These are phyloP conservation scores for Trichopoda pennipes DNA, from an alignment of 2,888 invertebrate genomes.

Conservation along the genomic window DNA sequence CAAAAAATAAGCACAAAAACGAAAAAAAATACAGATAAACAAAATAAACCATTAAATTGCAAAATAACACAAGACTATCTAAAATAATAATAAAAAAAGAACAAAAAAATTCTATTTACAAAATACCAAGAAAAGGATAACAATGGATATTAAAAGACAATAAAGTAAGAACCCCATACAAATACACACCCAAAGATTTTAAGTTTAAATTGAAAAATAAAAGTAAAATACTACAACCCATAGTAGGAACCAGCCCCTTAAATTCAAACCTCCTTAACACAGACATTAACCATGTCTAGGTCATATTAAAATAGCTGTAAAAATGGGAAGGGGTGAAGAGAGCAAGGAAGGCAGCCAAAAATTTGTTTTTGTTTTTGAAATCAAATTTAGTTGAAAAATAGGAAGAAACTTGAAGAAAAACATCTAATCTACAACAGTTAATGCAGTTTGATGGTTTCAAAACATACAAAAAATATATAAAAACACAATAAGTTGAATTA, in stretches of 20 bases:
- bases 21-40: not conserved
- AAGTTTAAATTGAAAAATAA: constrained; percentile 78
- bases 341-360: not conserved
- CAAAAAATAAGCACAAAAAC: constrained; percentile 32
- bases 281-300: constrained; percentile 57
- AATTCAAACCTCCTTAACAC: not conserved
- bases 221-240: constrained; percentile 71
- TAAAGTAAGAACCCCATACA: constrained; percentile 4
- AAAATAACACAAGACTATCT: constrained; percentile 42
- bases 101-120: constrained; percentile 52
- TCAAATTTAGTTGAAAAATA: not conserved
- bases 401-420: not conserved
- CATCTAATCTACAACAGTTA: constrained; percentile 52
- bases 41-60: constrained; percentile 70
- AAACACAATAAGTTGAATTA: constrained; percentile 48
- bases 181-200: constrained; percentile 48
- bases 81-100: constrained; percentile 24
- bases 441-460: constrained; percentile 59
- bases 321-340: not conserved
- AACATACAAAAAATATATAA: constrained; percentile 11
- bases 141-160: constrained; percentile 24
- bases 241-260: constrained; percentile 1
- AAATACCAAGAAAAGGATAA: constrained; percentile 42
- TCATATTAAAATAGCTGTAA: constrained; percentile 35
- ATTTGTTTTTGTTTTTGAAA: constrained; percentile 35